Percentiles rank a stretch among this genome's conserved stretches.
Conservation (phyloP, 2,888 invertebrate genomes). For the Actias luna region DNA sequence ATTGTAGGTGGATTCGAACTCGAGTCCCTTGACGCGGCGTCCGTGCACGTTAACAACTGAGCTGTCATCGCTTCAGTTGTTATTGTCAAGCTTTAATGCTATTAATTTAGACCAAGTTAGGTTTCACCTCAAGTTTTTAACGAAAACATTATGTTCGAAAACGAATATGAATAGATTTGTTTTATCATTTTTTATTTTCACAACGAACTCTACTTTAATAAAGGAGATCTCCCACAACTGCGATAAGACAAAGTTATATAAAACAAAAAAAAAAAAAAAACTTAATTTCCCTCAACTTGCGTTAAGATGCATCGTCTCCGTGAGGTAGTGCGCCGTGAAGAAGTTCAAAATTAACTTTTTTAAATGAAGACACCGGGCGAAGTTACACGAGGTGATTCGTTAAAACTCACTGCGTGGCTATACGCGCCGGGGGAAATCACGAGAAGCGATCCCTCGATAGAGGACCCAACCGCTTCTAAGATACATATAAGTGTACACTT, state of each 20-base stretch:
- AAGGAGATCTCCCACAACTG: neutral
- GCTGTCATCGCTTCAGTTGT: too few species aligned
- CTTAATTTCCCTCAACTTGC: neutral
- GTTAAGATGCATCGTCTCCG: constrained; percentile 5
- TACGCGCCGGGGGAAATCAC: constrained; percentile 38
- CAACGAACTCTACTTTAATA: neutral
- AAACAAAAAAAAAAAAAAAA: too few species aligned
- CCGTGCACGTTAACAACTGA: too few species aligned
- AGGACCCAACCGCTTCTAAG: constrained; percentile 17
- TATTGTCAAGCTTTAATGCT: too few species aligned
- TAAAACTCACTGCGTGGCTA: constrained; percentile 29
- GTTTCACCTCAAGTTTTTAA: too few species aligned
- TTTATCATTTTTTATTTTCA: neutral
- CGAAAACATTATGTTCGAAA: too few species aligned
- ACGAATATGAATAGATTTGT: neutral
- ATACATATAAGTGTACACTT: neutral
- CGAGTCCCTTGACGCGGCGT: too few species aligned
- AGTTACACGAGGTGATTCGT: constrained; percentile 20
- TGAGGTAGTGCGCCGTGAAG: constrained; percentile 9
- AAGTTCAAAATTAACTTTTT: constrained; percentile 18
- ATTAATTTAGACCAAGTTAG: too few species aligned
- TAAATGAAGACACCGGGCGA: constrained; percentile 14
- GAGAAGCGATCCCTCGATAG: constrained; percentile 28
- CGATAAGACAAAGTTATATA: neutral
- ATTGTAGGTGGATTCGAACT: too few species aligned